A percentile compares a stretch with the other conserved stretches of the same genome.
These are phyloP conservation scores for Lymantria monacha DNA, from an alignment of 2,888 invertebrate species.

Conservation along the genomic window DNA sequence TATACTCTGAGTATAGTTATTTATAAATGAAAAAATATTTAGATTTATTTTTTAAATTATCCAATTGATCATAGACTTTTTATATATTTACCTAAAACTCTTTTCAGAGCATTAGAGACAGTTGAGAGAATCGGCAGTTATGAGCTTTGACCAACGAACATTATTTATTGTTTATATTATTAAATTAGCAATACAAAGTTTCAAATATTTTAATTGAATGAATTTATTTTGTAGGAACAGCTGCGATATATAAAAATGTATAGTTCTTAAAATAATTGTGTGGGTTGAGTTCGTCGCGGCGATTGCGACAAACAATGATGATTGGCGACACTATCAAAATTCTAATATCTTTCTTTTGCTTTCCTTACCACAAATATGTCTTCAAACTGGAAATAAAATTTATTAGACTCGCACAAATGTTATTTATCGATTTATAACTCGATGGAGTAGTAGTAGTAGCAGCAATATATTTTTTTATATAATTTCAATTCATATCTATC, in stretches of 20 bases:
- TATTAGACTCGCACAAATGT: neutral
- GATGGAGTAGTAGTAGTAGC: neutral
- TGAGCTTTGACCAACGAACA: too few species aligned
- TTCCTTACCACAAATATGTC: neutral
- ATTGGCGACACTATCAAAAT: constrained; percentile 33
- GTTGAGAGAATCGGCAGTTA: too few species aligned
- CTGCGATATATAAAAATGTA: neutral
- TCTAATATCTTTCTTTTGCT: constrained; percentile 2
- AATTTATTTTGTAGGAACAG: neutral
- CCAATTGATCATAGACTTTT: too few species aligned
- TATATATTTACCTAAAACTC: too few species aligned
- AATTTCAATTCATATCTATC: constrained; percentile 39
- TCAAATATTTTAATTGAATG: neutral
- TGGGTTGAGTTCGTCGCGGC: constrained; percentile 33
- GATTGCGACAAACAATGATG: constrained; percentile 5
- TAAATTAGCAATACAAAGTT: too few species aligned
- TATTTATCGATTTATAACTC: neutral
- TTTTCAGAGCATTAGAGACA: too few species aligned
- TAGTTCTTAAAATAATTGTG: constrained; percentile 37
- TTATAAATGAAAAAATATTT: too few species aligned
- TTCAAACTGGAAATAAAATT: neutral
- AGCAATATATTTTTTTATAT: constrained; percentile 13
- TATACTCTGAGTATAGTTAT: too few species aligned
- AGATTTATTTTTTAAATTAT: too few species aligned
- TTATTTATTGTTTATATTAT: too few species aligned